Evolutionary conservation across 2,797 vertebrate species (phyloP), one percentile per base, ranked within the genome.

Genomic region (Hirundo rustica): DNA sequence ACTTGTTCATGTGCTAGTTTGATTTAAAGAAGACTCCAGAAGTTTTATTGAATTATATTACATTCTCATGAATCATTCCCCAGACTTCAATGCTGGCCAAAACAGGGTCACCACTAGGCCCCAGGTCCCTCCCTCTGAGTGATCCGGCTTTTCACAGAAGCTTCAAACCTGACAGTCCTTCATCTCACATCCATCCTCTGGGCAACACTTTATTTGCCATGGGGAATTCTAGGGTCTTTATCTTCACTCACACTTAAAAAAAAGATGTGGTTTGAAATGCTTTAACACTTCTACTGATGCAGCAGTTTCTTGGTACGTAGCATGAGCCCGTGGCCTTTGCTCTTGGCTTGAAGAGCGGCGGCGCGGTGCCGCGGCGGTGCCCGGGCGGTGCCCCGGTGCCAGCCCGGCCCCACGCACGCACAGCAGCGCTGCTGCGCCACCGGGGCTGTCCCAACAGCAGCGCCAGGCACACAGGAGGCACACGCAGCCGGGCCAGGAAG

Each of bases 1-100:
- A 82, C 70, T 85, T 48, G 29, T 67, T 90, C 67, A 65, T 54
- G 42, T 36, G 34, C 50, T 79, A 57, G 67, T 67, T 86, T 90
- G 89, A 92, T 91, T 95, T 88, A 94, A 80, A 73, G 77, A 94
- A 76, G 71, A 44, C 60, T 88, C 80, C 27, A 64, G 73, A 86
- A 38, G 38, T 19, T 88, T 94, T 89, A 42, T 48, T 72, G 47
- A 93, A 76, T 79, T n/a, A 73, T 50, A 73, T 79, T 78, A 48
- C 26, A 50, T 30, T 89, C 27, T 58, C 73, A 75, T 42, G 4
- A 94, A 81, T 84, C 94, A 76, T 55, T 78, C 42, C 25, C 16
- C 54, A 75, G 93, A 84, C 53, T 81, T 73, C 32, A 68, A n/a
- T 22, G 55, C 58, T 2, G 8, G 58, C 82, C 76, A 85, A 88